These are phyloP conservation scores for Limnothrissa miodon DNA, from an alignment of 2,113 vertebrate species.

Conservation along the genomic window DNA sequence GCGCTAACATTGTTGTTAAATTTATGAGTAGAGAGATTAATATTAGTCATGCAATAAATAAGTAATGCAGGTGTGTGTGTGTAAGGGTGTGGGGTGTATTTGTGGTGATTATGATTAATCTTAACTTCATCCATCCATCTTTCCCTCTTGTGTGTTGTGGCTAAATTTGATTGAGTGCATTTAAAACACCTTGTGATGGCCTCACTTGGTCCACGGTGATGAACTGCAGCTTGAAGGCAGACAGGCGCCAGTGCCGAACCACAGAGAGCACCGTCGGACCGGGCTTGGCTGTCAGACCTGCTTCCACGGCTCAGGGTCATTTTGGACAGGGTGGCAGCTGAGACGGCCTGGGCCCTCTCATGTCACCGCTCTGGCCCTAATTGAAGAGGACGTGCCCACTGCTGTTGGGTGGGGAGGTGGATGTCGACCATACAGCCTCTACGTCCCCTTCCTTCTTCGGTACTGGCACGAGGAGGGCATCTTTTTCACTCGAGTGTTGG, in stretches of 20 bases:
- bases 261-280: not conserved
- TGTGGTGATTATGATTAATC: conserved; percentile 37
- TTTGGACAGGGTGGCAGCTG: conserved; percentile 27
- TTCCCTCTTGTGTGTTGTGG: conserved; percentile 22
- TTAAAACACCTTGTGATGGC: conserved; percentile 42
- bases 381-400: not conserved
- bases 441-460: not conserved
- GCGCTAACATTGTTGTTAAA: conserved; percentile 20
- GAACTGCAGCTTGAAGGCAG: conserved; percentile 26
- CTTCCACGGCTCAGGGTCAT: not conserved
- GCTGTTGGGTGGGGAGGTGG: not conserved
- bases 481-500: not conserved
- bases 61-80: conserved; percentile 8
- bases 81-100: not conserved
- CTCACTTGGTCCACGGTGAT: conserved; percentile 28
- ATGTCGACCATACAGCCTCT: not conserved
- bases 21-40: conserved; percentile 27
- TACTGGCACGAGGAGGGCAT: not conserved
- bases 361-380: not conserved
- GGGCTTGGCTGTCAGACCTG: conserved; percentile 9
- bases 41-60: conserved; percentile 21
- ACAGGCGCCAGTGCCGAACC: not conserved
- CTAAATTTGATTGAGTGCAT: conserved; percentile 46
- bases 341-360: not conserved
- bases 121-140: conserved; percentile 40